Evolutionary conservation across 2,888 invertebrate genomes (phyloP).

Genomic region (Branchellion lobata): DNA sequence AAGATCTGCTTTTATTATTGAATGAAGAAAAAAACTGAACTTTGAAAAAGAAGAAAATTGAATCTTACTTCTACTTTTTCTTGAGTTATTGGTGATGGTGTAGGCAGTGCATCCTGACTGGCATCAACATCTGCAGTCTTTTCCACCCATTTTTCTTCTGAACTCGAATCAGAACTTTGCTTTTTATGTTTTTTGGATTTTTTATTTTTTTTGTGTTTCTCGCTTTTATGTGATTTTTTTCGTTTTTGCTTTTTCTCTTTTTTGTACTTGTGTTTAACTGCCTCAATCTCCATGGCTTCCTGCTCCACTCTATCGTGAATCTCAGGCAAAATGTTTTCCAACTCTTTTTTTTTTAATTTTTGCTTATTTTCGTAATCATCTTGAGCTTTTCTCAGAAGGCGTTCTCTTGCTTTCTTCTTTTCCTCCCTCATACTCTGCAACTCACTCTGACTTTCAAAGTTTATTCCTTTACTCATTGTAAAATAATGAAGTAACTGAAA

Average conservation of each 20-base stretch:
- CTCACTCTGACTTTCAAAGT: neutral
- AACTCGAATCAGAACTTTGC: neutral
- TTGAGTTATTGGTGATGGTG: neutral
- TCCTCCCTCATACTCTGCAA: neutral
- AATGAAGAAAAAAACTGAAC: neutral
- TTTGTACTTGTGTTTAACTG: slow-evolving; percentile 6
- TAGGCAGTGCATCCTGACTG: neutral
- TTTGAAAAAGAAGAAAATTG: neutral
- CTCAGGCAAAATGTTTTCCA: neutral
- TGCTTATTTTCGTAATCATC: neutral
- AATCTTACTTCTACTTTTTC: slow-evolving; percentile 13
- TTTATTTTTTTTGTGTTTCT: neutral
- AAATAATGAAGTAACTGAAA: neutral
- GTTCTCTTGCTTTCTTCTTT: slow-evolving; percentile 2
- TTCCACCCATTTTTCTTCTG: slow-evolving; percentile 11
- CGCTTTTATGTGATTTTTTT: neutral
- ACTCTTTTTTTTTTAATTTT: slow-evolving; percentile 11
- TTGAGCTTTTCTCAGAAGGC: slow-evolving; percentile 1
- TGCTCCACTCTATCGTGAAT: neutral
- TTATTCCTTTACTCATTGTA: neutral
- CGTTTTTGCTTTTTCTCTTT: neutral
- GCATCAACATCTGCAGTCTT: neutral
- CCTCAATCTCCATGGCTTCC: neutral
- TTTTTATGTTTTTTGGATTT: neutral
- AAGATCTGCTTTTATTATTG: neutral